These are phyloP conservation scores for Exephanes ischioxanthus DNA, from an alignment of 2,888 invertebrate genomes.

Conservation along the genomic window DNA sequence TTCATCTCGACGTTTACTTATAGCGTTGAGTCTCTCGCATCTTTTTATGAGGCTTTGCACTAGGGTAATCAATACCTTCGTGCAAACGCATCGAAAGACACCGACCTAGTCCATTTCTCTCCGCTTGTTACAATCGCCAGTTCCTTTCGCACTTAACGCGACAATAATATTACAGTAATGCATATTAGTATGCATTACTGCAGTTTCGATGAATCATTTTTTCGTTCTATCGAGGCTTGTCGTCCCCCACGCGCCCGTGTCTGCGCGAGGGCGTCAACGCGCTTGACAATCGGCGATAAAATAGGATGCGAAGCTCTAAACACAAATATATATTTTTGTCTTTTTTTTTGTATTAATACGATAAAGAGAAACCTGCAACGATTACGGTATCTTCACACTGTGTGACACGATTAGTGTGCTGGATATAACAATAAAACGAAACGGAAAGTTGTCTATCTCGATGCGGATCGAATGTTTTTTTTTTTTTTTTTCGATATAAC, in stretches of 20 bases:
- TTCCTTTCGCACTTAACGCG: neutral
- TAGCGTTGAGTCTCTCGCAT: neutral
- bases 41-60: neutral
- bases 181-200: no score
- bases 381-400: constrained; percentile 6
- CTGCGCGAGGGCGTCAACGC: neutral
- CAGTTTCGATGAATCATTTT: neutral
- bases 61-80: constrained; percentile 21
- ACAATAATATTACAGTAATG: constrained; percentile 43
- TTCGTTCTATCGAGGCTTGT: neutral
- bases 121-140: neutral
- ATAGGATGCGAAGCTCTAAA: constrained; percentile 1
- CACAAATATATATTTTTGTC: neutral
- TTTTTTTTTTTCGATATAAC: neutral
- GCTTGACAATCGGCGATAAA: neutral
- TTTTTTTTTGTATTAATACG: neutral
- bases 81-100: constrained; percentile 10
- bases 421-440: neutral
- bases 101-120: neutral
- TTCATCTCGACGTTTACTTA: constrained; percentile 10
- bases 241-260: no score
- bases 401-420: neutral
- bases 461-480: neutral
- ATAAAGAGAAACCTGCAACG: neutral
- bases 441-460: neutral